These are phyloP conservation scores for Myopa tessellatipennis DNA, from an alignment of 2,888 invertebrate species.

Conservation along the genomic window DNA sequence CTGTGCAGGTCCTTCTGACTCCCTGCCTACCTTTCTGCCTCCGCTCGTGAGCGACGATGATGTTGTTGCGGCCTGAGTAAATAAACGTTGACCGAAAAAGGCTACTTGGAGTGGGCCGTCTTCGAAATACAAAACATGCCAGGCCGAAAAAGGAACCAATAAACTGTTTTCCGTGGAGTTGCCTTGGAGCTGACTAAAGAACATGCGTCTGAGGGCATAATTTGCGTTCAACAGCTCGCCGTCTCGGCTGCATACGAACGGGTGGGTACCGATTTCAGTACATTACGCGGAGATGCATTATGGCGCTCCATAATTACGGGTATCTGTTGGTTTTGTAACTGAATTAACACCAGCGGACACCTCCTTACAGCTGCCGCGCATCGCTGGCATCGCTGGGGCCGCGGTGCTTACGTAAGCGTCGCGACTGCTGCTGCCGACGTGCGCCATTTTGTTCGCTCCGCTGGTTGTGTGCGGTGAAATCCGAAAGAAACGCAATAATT, in stretches of 20 bases:
- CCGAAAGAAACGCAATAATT: neutral
- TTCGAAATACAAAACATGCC: no score
- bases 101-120: conserved; percentile 20
- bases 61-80: neutral
- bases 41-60: conserved; percentile 19
- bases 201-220: conserved; percentile 14
- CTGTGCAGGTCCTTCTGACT: neutral
- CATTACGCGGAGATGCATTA: conserved; percentile 20
- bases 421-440: neutral
- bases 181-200: neutral
- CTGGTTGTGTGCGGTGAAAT: neutral
- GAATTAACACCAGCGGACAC: conserved; percentile 41
- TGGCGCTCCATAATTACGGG: conserved; percentile 32
- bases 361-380: neutral
- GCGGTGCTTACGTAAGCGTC: conserved; percentile 8
- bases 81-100: conserved; percentile 2
- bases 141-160: neutral
- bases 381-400: neutral
- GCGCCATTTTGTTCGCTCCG: neutral
- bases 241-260: neutral
- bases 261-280: neutral
- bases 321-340: conserved; percentile 40
- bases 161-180: conserved; percentile 8
- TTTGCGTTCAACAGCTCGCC: conserved; percentile 12
- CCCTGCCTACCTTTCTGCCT: neutral